Conservation (phyloP, 2,113 vertebrate genomes). For the Heterochromis multidens region DNA sequence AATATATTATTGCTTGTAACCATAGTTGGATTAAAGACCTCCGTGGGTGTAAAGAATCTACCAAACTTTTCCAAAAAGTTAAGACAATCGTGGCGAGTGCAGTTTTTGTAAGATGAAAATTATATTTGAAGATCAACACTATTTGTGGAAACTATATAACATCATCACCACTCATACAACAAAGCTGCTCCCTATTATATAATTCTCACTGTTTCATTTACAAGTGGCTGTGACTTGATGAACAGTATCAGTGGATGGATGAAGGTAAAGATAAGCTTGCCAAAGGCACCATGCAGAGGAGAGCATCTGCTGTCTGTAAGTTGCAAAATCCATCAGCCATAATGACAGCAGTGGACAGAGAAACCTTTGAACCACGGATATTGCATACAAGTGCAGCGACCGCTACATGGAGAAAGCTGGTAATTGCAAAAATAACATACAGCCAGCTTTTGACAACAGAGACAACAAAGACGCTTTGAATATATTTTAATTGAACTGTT, state of each 20-base stretch:
- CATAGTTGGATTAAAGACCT: not conserved
- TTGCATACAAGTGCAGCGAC: not conserved
- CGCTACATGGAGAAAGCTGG: not conserved
- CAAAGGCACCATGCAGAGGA: conserved; percentile 14
- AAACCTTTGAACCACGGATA: conserved; percentile 12
- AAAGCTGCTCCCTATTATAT: not conserved
- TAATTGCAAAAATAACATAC: not conserved
- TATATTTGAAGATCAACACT: not conserved
- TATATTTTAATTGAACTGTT: not conserved
- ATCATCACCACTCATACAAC: not conserved
- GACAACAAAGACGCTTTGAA: not conserved
- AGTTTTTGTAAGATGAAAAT: not conserved
- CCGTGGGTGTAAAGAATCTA: not conserved
- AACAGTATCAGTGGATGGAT: not conserved
- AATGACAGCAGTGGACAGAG: not conserved
- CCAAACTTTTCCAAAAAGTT: not conserved
- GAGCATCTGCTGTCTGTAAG: conserved; percentile 43
- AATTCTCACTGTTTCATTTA: not conserved
- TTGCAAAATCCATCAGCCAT: not conserved
- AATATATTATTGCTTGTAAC: not conserved
- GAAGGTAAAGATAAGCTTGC: conserved; percentile 16
- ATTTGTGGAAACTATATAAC: not conserved
- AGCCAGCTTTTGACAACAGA: not conserved
- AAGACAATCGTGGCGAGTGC: not conserved
- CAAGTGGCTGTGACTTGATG: not conserved